Percentiles rank a stretch among this genome's conserved stretches.
phyloP scores from a whole-genome alignment of 2,797 vertebrate genomes.

The Phoebastria nigripes region DNA sequence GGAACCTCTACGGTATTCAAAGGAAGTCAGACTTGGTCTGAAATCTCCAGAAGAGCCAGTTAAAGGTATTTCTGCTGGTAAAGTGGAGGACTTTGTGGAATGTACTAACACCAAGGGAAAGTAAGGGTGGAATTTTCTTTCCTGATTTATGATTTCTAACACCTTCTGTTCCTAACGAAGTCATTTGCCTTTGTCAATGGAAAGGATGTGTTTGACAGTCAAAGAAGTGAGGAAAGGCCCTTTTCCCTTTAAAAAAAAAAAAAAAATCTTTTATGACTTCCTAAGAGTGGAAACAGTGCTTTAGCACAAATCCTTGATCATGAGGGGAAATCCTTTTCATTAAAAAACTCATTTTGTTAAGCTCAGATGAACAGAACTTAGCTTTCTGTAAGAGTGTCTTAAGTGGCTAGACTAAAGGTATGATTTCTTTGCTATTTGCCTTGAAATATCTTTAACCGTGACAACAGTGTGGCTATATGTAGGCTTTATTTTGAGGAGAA shows the following conservation, averaged over 20 bases:
- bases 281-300: not conserved
- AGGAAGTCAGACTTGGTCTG: not conserved
- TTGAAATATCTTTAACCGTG: not conserved
- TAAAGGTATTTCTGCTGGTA: not conserved
- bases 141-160: not conserved
- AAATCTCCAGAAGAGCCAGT: not conserved
- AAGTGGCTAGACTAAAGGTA: not conserved
- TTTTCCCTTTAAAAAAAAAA: not conserved
- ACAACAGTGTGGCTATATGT: rapidly evolving
- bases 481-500: not conserved
- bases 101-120: not conserved
- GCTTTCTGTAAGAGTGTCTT: not conserved
- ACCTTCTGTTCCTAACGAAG: not conserved
- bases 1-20: not conserved
- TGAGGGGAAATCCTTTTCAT: not conserved
- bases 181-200: not conserved
- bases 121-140: not conserved
- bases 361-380: not conserved
- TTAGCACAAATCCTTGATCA: not conserved
- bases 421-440: not conserved
- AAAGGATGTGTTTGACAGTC: not conserved
- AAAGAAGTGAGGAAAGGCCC: not conserved
- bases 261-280: not conserved
- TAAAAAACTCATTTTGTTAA: not conserved
- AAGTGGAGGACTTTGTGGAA: not conserved